Percentiles rank a stretch among this genome's conserved stretches.
Conservation (phyloP, 1,140 invertebrate genomes). For the Pseudomyrmex dendroicus region DNA sequence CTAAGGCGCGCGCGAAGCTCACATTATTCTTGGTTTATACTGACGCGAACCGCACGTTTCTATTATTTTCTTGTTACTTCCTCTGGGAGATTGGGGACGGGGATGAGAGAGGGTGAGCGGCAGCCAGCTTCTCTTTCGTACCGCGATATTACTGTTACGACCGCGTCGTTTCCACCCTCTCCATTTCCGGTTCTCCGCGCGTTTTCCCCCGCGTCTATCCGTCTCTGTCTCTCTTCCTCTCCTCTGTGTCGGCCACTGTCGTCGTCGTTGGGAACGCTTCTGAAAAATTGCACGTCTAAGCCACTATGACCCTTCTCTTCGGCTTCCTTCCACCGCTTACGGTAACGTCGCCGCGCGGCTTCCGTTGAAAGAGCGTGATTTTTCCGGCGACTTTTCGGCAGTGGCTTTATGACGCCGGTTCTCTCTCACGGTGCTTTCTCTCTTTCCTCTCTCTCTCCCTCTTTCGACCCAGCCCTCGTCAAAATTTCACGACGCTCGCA, state of each 20-base stretch:
- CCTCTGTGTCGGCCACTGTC: slow-evolving; percentile 13
- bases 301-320: slow-evolving; percentile 49
- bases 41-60: slow-evolving; percentile 55
- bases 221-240: slow-evolving; percentile 11
- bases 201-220: background rate
- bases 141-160: slow-evolving; percentile 53
- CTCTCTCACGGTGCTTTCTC: background rate
- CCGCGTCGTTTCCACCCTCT: slow-evolving; percentile 41
- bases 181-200: background rate
- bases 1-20: slow-evolving; percentile 47
- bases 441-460: too few relatives aligned
- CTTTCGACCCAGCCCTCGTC: slow-evolving; percentile 9
- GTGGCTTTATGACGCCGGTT: slow-evolving; percentile 25
- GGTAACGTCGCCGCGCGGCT: slow-evolving; percentile 23
- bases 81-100: background rate
- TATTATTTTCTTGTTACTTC: slow-evolving; percentile 60
- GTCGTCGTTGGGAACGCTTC: slow-evolving; percentile 22
- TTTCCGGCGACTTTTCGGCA: slow-evolving; percentile 54
- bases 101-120: background rate
- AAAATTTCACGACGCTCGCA: slow-evolving; percentile 41
- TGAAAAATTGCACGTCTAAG: slow-evolving; percentile 57
- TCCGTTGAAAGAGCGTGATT: slow-evolving; percentile 49
- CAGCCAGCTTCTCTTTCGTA: slow-evolving; percentile 52
- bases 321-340: slow-evolving; percentile 50
- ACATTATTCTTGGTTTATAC: slow-evolving; percentile 63